Percentiles rank a stretch among this genome's conserved stretches.
Evolutionary conservation across 2,797 vertebrate species (phyloP).

Genomic region (Serranus cabrilla): DNA sequence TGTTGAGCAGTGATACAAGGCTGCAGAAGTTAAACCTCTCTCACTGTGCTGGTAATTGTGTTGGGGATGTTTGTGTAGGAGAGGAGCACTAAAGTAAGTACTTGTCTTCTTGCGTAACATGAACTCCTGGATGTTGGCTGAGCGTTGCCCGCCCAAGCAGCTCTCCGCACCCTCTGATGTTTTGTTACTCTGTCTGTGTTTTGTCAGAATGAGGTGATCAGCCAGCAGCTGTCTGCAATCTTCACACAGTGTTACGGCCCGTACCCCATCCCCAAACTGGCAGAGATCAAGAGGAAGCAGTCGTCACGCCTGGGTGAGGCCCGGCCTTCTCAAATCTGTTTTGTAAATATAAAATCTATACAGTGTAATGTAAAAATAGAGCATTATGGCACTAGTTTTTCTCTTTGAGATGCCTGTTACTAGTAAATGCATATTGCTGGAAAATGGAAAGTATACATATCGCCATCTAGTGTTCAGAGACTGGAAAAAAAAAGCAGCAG

Average conservation of each 20-base stretch:
- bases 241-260: conserved; percentile 90
- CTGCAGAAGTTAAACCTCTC: conserved; percentile 16
- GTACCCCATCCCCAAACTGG: conserved; percentile 88
- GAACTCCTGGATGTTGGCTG: conserved; percentile 31
- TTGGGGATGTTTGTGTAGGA: conserved; percentile 46
- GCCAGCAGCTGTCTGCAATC: conserved; percentile 87
- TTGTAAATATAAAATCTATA: background rate
- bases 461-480: conserved; percentile 72
- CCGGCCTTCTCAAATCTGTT: background rate
- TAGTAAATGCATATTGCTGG: background rate
- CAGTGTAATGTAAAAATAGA: background rate
- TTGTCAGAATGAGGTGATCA: conserved; percentile 88
- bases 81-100: conserved; percentile 26
- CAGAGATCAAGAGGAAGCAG: conserved; percentile 87
- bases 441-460: conserved; percentile 3
- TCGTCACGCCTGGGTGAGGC: conserved; percentile 83
- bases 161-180: conserved; percentile 27
- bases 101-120: conserved; percentile 35
- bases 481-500: background rate
- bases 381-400: background rate
- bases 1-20: conserved; percentile 2
- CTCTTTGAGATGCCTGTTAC: background rate
- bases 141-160: background rate
- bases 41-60: conserved; percentile 36
- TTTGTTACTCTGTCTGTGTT: conserved; percentile 40